phyloP scores from a whole-genome alignment of 2,888 invertebrate genomes.

The Leptinotarsa juncta region DNA sequence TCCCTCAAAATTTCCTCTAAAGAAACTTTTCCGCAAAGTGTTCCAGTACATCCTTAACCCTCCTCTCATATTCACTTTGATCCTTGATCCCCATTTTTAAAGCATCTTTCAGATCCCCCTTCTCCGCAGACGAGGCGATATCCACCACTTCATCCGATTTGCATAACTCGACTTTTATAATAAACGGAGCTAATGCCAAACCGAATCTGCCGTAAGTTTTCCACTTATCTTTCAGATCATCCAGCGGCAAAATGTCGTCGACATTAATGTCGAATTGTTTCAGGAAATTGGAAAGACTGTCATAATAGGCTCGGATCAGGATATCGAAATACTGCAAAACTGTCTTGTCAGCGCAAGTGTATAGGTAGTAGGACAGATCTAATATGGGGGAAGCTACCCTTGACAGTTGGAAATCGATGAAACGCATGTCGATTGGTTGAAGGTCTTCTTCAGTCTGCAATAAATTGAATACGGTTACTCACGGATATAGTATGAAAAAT shows the following conservation, averaged over 20 bases:
- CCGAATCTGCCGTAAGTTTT: constrained; percentile 50
- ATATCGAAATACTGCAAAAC: constrained; percentile 50
- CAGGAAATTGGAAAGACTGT: constrained; percentile 47
- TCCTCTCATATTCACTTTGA: constrained; percentile 34
- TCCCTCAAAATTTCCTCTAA: not conserved
- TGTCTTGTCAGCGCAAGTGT: constrained; percentile 47
- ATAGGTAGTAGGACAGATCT: constrained; percentile 55
- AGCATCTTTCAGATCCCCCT: constrained; percentile 33
- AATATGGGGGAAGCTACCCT: constrained; percentile 50
- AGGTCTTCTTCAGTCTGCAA: constrained; percentile 47
- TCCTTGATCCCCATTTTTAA: constrained; percentile 40
- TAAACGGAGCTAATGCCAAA: constrained; percentile 45
- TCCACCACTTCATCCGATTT: constrained; percentile 48
- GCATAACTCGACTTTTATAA: constrained; percentile 48
- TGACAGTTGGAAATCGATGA: constrained; percentile 55
- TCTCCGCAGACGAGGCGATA: constrained; percentile 41
- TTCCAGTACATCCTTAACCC: constrained; percentile 28
- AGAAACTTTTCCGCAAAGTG: constrained; percentile 36
- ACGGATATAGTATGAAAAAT: no score
- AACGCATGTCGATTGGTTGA: constrained; percentile 50
- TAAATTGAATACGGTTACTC: no score
- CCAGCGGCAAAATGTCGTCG: constrained; percentile 44
- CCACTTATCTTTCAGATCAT: constrained; percentile 51
- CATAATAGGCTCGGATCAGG: constrained; percentile 51
- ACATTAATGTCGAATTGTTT: constrained; percentile 45